Base-by-base conservation (phyloP, 1,140 invertebrate species). In the Idris sp. region DNA sequence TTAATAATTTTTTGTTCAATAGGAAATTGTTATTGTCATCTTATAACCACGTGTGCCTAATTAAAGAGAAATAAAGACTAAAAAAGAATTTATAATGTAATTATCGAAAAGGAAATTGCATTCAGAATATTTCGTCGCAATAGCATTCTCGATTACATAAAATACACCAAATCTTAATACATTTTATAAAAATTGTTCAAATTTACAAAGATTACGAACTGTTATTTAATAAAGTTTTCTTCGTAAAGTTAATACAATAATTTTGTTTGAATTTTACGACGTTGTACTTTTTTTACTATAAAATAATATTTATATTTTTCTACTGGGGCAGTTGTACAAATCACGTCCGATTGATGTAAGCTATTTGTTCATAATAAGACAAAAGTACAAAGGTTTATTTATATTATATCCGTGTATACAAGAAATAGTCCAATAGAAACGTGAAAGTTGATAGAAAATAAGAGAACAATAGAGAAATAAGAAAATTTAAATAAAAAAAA, bases 301-400 rank as follows among this genome's bases (percentile, higher is more conserved):
- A n/a, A n/a, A n/a, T n/a, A 18, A 54, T 54, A 40, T 25, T 38
- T 59, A 25, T 59, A 59, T 59, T 59, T 59, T 59, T 59, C 56
- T 59, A 59, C 14, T 7, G n/a, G 25, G 13, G 36, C 28, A 44
- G 11, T 9, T 44, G 40, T 43, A 43, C 38, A 44, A 44, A 35
- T 25, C 15, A 19, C 30, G 28, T 44, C 11, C 26, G 22, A 18
- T 16, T 44, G 26, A 3, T 26, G 28, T 30, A n/a, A 44, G 25
- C 13, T 30, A 30, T 4, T 36, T 13, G 41, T 11, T 35, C 19
- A 18, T 22, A 4, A 6, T 22, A 22, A 22, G 6, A 6, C 19
- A 44, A 58, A 31, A 61, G 56, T 61, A 61, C 56, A 61, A 61
- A 61, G 9, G 15, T 36, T 61, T 61, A 61, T 61, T 61, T 61